A percentile compares a stretch with the other conserved stretches of the same genome.
Evolutionary conservation across 1,140 invertebrate species (phyloP).

Genomic region (Drosophila malerkotliana): DNA sequence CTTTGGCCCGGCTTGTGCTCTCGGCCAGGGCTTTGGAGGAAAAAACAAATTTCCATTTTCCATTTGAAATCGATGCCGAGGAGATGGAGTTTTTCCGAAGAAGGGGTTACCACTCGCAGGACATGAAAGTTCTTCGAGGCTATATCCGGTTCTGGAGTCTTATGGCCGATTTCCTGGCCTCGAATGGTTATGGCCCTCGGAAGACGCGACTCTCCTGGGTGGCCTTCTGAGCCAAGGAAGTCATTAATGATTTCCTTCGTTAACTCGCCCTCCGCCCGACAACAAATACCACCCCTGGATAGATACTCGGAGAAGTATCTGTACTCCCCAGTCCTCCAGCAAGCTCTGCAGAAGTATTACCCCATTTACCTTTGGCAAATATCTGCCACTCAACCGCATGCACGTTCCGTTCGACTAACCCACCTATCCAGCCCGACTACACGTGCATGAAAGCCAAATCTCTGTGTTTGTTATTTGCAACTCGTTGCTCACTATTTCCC

Average conservation of each 20-base stretch:
- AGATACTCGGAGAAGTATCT: no score
- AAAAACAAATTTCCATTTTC: slow-evolving; percentile 31
- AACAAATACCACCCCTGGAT: no score
- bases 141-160: slow-evolving; percentile 31
- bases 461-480: slow-evolving; percentile 70
- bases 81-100: slow-evolving; percentile 35
- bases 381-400: slow-evolving; percentile 58
- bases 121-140: slow-evolving; percentile 18
- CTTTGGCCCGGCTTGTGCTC: slow-evolving; percentile 12
- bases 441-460: slow-evolving; percentile 80
- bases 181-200: slow-evolving; percentile 16
- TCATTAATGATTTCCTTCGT: slow-evolving; percentile 40
- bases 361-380: slow-evolving; percentile 47
- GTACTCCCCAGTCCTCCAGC: no score
- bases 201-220: slow-evolving; percentile 22
- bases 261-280: slow-evolving; percentile 13
- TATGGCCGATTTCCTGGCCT: slow-evolving; percentile 27
- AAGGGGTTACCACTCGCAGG: slow-evolving; percentile 14
- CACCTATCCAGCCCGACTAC: slow-evolving; percentile 17
- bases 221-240: slow-evolving; percentile 13
- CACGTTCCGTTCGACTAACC: slow-evolving; percentile 47
- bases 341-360: slow-evolving; percentile 1
- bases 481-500: slow-evolving; percentile 54
- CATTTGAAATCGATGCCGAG: slow-evolving; percentile 43
- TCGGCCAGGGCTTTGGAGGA: slow-evolving; percentile 23